Base-by-base conservation (phyloP, 2,113 vertebrate genomes). In the Hypocryptadius cinnamomeus region DNA sequence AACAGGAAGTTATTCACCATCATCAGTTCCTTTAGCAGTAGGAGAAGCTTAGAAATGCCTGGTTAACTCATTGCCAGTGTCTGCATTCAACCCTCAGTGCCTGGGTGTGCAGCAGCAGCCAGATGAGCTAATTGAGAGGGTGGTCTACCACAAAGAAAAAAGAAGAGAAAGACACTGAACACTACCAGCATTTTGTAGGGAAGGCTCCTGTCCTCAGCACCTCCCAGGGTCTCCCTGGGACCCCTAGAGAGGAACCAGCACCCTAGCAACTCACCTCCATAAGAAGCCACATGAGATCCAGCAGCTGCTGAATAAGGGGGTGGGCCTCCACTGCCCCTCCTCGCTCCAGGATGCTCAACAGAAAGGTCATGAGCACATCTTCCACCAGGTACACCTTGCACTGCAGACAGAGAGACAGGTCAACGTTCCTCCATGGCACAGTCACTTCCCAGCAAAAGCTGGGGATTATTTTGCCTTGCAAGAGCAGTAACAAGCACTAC, bases 241-340 rank as follows among this genome's bases (percentile, higher is more conserved):
- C 30, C n/a, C 37, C 59, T 63, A 21, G 35, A 24, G 48, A 61
- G 48, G 40, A 84, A 39, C 3, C n/a, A 89, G 54, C 19, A 91
- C 5, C 7, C 28, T 10, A 87, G 33, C 25, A 86, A 69, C 97
- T 97, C 69, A 99, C 99, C 98, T 99, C 99, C 99, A 99, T 99
- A 88, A 99, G 98, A 77, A 99, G 98, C 99, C 99, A 99, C 98
- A 99, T 98, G 69, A 99, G 98, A 85, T 99, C 98, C 42, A 99
- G 96, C 10, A 99, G 97, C 85, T 99, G 99, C 87, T 98, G 98
- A 76, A 99, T 98, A 56, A 99, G 96, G 2, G 98, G 98, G 74
- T 99, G 99, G 10, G 98, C 98, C 8, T 98, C 98, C 11, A 98
- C 97, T 1, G 98, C 98, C 5, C 98, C 98, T 27, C 98, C 98